Percentiles rank a stretch among this genome's conserved stretches.
These are phyloP conservation scores for Anguilla japonica DNA, from an alignment of 2,113 vertebrate species.

Conservation along the genomic window DNA sequence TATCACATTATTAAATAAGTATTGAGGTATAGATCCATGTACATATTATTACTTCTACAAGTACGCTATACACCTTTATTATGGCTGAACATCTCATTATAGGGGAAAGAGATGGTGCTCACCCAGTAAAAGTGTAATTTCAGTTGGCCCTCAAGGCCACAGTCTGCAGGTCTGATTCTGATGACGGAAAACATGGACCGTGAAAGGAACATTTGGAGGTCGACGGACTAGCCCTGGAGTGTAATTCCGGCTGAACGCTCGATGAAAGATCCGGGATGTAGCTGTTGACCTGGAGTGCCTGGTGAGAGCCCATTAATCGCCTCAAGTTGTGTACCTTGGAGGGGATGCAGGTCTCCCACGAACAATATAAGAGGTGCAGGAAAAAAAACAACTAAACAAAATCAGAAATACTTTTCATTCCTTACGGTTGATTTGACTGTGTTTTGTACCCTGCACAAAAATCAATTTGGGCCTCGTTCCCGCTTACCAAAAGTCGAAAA, in stretches of 20 bases:
- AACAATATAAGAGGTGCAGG: background rate
- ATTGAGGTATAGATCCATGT: background rate
- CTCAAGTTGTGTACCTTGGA: background rate
- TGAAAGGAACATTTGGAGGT: background rate
- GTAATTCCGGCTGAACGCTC: background rate
- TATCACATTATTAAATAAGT: background rate
- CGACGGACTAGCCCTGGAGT: background rate
- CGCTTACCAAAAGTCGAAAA: constrained; percentile 35
- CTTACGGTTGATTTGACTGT: background rate
- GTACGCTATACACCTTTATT: background rate
- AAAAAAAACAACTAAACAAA: background rate
- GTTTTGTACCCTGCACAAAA: background rate
- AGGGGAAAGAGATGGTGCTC: constrained; percentile 38
- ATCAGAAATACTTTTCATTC: constrained; percentile 6
- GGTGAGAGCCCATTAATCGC: background rate
- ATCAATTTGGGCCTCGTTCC: constrained; percentile 51
- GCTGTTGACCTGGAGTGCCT: background rate
- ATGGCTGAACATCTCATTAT: constrained; percentile 16
- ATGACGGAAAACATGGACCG: background rate
- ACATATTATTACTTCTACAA: background rate
- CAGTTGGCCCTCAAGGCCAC: constrained; percentile 21
- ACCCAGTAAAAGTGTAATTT: constrained; percentile 35
- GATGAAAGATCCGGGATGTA: background rate
- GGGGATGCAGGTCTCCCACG: background rate
- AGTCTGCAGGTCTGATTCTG: background rate